These are phyloP conservation scores for Chromoteleia sp. DNA, from an alignment of 2,888 invertebrate genomes.

Conservation along the genomic window DNA sequence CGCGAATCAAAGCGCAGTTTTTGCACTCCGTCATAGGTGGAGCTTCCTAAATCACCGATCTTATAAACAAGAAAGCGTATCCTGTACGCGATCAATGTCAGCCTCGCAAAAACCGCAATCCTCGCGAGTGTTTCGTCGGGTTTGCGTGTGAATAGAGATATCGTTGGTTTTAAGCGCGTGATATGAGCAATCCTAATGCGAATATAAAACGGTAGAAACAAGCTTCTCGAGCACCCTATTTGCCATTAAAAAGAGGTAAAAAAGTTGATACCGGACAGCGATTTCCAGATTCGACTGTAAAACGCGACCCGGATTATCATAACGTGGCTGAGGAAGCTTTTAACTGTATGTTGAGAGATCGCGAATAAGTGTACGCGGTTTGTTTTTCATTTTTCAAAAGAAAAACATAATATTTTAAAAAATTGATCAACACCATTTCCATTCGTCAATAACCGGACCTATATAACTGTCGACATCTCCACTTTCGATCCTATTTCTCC, in stretches of 20 bases:
- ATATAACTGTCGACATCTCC: constrained; percentile 16
- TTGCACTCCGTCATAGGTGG: not conserved
- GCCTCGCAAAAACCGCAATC: constrained; percentile 46
- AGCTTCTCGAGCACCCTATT: constrained; percentile 57
- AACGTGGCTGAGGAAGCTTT: not conserved
- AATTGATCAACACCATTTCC: not conserved
- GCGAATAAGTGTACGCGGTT: not conserved
- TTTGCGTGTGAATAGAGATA: constrained; percentile 73
- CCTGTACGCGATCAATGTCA: constrained; percentile 37
- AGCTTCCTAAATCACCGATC: constrained; percentile 15
- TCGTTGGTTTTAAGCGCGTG: constrained; percentile 69
- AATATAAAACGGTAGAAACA: constrained; percentile 58
- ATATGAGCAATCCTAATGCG: constrained; percentile 67
- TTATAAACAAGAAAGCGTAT: constrained; percentile 31
- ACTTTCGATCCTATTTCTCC: constrained; percentile 6
- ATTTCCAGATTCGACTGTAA: constrained; percentile 44
- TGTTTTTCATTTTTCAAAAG: too few species aligned
- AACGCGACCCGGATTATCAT: constrained; percentile 14
- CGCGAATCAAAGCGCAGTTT: constrained; percentile 5
- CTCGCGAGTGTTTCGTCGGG: constrained; percentile 50
- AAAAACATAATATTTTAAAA: too few species aligned
- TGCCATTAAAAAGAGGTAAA: constrained; percentile 55
- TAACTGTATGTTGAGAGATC: constrained; percentile 1
- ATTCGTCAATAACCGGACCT: constrained; percentile 1
- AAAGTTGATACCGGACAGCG: constrained; percentile 27